Evolutionary conservation across 2,888 invertebrate species (phyloP).

Genomic region (Leptopilina syphax): DNA sequence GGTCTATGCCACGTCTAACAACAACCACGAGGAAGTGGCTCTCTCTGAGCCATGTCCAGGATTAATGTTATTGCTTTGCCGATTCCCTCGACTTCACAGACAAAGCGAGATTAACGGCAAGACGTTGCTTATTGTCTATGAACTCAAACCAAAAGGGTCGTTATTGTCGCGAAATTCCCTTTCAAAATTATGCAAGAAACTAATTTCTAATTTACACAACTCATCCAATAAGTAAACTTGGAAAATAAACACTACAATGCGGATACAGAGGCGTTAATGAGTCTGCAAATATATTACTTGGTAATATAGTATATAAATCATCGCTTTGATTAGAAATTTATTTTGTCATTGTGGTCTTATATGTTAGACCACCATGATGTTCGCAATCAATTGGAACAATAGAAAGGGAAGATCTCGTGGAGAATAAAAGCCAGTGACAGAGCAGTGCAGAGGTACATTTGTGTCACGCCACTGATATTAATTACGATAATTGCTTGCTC

Average conservation of each 20-base stretch:
- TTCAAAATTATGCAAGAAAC: conserved; percentile 24
- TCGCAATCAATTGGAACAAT: conserved; percentile 10
- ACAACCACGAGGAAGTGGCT: conserved; percentile 62
- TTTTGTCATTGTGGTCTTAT: conserved; percentile 2
- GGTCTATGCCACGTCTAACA: conserved; percentile 60
- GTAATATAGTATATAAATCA: conserved; percentile 7
- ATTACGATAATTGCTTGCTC: conserved; percentile 69
- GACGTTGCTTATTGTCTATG: conserved; percentile 47
- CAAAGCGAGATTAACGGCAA: conserved; percentile 63
- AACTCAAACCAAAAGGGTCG: conserved; percentile 30
- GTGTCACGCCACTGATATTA: conserved; percentile 64
- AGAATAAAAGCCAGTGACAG: conserved; percentile 52
- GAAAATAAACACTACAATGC: not conserved
- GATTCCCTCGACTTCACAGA: conserved; percentile 64
- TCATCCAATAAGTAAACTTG: not conserved
- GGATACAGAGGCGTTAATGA: not conserved
- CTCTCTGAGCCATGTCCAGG: conserved; percentile 62
- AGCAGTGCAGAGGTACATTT: conserved; percentile 51
- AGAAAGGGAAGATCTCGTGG: conserved; percentile 1
- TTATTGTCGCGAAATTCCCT: conserved; percentile 16
- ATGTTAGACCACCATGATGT: not conserved
- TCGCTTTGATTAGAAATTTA: conserved; percentile 15
- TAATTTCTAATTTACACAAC: not conserved
- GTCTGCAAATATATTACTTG: not conserved
- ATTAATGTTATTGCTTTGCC: conserved; percentile 75